Conservation (phyloP, 2,797 vertebrate genomes). For the Bradypus variegatus region DNA sequence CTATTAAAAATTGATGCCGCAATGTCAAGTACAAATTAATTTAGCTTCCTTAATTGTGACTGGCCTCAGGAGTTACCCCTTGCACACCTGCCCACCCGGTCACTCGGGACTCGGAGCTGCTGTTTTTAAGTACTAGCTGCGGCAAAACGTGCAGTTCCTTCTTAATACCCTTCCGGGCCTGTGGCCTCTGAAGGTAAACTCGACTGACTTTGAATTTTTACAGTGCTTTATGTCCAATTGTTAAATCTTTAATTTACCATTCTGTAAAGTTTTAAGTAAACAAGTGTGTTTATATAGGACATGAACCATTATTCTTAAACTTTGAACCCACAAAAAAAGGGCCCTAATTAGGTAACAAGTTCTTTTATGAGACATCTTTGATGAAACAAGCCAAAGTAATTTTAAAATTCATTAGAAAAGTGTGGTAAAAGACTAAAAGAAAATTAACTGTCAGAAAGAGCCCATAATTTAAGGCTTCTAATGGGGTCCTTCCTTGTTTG, state of each 20-base stretch:
- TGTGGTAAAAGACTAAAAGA: neutral
- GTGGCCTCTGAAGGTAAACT: neutral
- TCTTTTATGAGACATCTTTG: neutral
- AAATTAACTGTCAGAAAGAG: neutral
- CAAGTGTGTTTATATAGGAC: neutral
- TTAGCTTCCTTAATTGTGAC: neutral
- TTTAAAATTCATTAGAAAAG: conserved; percentile 9
- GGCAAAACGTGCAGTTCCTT: neutral
- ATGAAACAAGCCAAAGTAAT: neutral
- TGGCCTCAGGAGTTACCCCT: neutral
- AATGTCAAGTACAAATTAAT: neutral
- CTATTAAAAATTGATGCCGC: neutral
- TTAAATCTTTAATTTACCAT: neutral
- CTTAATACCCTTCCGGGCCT: neutral
- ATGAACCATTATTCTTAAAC: neutral
- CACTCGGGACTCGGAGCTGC: neutral
- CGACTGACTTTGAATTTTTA: neutral
- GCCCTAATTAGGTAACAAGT: neutral
- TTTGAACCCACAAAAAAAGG: neutral
- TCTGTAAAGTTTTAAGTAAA: neutral
- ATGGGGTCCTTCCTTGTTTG: neutral
- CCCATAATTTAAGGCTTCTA: neutral
- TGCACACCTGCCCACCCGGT: neutral
- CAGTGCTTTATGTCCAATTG: neutral
- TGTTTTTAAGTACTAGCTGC: neutral